A percentile compares a stretch with the other conserved stretches of the same genome.
Evolutionary conservation across 2,888 invertebrate genomes (phyloP).

Genomic region (Pollenia griseotomentosa): DNA sequence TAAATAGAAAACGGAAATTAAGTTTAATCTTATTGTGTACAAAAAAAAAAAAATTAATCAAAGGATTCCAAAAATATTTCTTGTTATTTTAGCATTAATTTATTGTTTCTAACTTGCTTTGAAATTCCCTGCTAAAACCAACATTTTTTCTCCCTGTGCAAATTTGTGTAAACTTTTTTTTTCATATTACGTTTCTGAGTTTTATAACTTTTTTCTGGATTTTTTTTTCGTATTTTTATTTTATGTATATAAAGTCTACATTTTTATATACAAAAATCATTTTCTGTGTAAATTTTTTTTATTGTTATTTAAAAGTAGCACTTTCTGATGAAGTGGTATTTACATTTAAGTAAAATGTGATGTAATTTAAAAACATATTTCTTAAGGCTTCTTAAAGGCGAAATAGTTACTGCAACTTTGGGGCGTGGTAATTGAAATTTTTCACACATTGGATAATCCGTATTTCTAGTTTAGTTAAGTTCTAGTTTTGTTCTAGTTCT

Average conservation of each 20-base stretch:
- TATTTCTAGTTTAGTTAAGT: neutral
- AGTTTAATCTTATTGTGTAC: neutral
- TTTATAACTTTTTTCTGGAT: conserved; percentile 30
- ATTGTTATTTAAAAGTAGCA: conserved; percentile 68
- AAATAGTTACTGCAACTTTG: neutral
- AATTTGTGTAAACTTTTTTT: conserved; percentile 5
- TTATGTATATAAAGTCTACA: conserved; percentile 30
- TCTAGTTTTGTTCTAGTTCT: too few relatives aligned
- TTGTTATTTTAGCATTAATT: neutral
- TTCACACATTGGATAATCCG: neutral
- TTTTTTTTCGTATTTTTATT: neutral
- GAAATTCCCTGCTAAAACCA: neutral
- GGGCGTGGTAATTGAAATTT: neutral
- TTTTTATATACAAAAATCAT: conserved; percentile 23
- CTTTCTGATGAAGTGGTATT: conserved; percentile 65
- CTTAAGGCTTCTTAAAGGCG: neutral
- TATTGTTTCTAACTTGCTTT: too few relatives aligned
- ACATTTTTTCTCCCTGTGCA: conserved; percentile 10
- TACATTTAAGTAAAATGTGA: conserved; percentile 54
- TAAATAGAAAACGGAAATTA: neutral
- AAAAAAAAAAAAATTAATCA: neutral
- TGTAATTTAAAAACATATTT: conserved; percentile 24
- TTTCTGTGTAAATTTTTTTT: conserved; percentile 36
- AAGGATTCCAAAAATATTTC: neutral
- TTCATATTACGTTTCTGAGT: conserved; percentile 41